Conservation (phyloP, 2,113 vertebrate species). For the Lycaon pictus region DNA sequence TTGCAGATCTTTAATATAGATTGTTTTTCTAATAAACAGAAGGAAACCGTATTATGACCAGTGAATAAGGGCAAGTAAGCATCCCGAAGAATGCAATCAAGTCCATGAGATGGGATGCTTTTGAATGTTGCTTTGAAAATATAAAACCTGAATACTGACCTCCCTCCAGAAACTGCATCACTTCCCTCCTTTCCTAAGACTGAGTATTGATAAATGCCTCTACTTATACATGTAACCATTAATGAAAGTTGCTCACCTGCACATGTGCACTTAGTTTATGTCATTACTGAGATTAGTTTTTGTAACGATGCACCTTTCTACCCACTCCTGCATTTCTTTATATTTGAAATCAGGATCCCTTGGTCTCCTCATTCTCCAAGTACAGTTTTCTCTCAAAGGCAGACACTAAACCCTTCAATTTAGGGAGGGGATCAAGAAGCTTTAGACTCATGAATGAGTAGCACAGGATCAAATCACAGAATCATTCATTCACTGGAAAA, state of each 20-base stretch:
- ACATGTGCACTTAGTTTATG: background rate
- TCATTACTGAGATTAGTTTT: background rate
- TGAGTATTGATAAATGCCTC: background rate
- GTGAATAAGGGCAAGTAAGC: background rate
- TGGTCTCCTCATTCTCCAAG: background rate
- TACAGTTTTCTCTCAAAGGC: background rate
- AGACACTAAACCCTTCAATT: background rate
- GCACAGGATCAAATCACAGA: background rate
- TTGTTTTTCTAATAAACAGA: conserved; percentile 45
- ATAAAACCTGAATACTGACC: background rate
- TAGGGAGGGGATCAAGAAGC: background rate
- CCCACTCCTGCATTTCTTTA: background rate
- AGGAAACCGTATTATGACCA: background rate
- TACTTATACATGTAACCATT: background rate
- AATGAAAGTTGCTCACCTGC: background rate
- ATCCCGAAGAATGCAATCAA: background rate
- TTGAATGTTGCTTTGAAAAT: background rate
- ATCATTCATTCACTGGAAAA: background rate
- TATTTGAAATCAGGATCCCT: background rate
- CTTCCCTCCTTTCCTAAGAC: background rate
- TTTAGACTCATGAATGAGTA: background rate
- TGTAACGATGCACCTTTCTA: background rate
- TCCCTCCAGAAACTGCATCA: background rate
- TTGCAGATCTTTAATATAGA: background rate
- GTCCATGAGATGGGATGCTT: background rate